Evolutionary conservation across 2,888 invertebrate species (phyloP).

Genomic region (Cosmopolites sordidus): DNA sequence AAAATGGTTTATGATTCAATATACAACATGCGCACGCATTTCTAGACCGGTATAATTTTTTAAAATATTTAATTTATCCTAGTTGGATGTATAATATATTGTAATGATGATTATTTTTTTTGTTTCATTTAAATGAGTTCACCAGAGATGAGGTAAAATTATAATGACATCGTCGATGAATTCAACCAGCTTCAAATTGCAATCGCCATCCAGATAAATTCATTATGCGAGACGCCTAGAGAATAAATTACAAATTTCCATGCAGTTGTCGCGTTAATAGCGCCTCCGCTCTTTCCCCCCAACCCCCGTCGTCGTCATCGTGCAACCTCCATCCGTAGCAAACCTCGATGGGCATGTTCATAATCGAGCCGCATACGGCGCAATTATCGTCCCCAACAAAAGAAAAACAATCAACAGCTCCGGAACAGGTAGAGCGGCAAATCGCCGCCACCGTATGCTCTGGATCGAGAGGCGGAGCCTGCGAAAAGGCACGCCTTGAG

Average conservation of each 20-base stretch:
- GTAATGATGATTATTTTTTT: too few species aligned
- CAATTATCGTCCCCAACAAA: constrained; percentile 35
- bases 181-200: too few species aligned
- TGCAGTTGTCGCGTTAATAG: constrained; percentile 22
- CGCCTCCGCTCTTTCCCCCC: constrained; percentile 11
- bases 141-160: too few species aligned
- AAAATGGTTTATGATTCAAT: too few species aligned
- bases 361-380: constrained; percentile 26
- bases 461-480: constrained; percentile 22
- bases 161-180: too few species aligned
- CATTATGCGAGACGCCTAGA: background rate
- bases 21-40: too few species aligned
- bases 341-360: constrained; percentile 20
- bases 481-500: background rate
- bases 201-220: too few species aligned
- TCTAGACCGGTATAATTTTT: too few species aligned
- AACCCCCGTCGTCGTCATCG: background rate
- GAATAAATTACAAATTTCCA: background rate
- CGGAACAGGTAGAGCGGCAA: constrained; percentile 10
- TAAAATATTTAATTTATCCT: too few species aligned
- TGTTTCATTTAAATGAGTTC: too few species aligned
- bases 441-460: constrained; percentile 24
- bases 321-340: constrained; percentile 3
- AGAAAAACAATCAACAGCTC: constrained; percentile 35
- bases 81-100: too few species aligned